A percentile compares a stretch with the other conserved stretches of the same genome.
phyloP scores from a whole-genome alignment of 2,797 vertebrate species.

The Echiichthys vipera region DNA sequence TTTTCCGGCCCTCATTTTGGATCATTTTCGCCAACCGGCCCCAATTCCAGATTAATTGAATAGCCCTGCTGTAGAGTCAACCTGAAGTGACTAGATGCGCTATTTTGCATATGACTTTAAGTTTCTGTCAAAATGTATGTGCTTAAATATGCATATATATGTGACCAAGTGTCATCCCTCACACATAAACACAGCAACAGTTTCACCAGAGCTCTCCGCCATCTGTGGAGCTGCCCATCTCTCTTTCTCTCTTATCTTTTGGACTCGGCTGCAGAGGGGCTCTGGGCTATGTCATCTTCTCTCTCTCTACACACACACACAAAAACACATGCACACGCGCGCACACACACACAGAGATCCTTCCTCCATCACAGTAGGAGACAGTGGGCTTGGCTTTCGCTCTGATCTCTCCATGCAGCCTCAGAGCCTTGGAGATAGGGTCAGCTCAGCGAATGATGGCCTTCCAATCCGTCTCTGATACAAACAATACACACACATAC shows the following conservation, averaged over 20 bases:
- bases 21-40: no score
- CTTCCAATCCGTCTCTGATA: conserved; percentile 77
- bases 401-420: conserved; percentile 83
- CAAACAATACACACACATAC: conserved; percentile 60
- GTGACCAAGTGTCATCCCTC: conserved; percentile 68
- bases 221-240: conserved; percentile 80
- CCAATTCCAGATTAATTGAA: no score
- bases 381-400: conserved; percentile 76
- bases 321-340: conserved; percentile 41
- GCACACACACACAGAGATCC: conserved; percentile 50
- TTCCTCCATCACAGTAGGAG: conserved; percentile 78
- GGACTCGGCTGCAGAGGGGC: conserved; percentile 78
- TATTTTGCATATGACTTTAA: conserved; percentile 76
- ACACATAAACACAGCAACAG: conserved; percentile 60
- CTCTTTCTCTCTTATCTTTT: conserved; percentile 82
- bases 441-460: conserved; percentile 79
- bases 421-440: conserved; percentile 81
- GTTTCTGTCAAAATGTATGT: conserved; percentile 58
- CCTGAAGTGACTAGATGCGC: conserved; percentile 37
- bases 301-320: conserved; percentile 35
- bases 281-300: conserved; percentile 82
- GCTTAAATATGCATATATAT: conserved; percentile 67
- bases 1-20: no score
- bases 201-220: conserved; percentile 68
- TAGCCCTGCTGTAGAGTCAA: conserved; percentile 61